Evolutionary conservation across 2,888 invertebrate genomes (phyloP), one percentile per base, ranked within the genome.

Genomic region (Noctuana brunneofusca): DNA sequence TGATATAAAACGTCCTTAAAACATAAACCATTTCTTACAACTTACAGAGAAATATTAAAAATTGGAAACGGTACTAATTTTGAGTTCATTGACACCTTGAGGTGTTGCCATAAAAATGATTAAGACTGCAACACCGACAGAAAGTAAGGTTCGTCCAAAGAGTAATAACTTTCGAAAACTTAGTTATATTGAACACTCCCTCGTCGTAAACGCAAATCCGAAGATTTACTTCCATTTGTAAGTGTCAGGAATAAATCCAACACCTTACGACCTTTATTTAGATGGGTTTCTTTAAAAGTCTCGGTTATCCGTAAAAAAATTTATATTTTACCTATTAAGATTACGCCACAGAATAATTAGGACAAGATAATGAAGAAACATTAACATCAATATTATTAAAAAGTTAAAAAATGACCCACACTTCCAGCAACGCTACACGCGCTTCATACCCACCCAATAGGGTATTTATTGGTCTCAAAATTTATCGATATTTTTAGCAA

Each of bases 131-230:
- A 52, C 27, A 30, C 50, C 56, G 30, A 22, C 57, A 35, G 14
- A 57, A 35, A 48, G 46, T 24, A 54, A 24, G 22, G 46, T 48
- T 53, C 35, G 35, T 14, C 53, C 35, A 35, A 46, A 50, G 48
- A 18, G 62, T 57, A 59, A 66, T 68, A 68, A 67, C 65, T 64
- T 65, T 46, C 24, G 58, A 48, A 63, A 58, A 52, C 67, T 64
- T 64, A 65, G 59, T 65, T 53, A 49, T 49, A 66, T 65, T 64
- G 59, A 60, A 65, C 63, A 66, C 66, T 65, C 71, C 72, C 65
- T 65, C 65, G 63, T 74, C 74, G 71, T 74, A 74, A 74, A 74
- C 63, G 67, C 66, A 65, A 70, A 70, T 73, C 64, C 65, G 65
- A 68, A 65, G 69, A 71, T 72, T 68, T 72, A 71, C 66, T 69